Base-by-base conservation (phyloP, 2,888 invertebrate genomes). In the Drosophila parthenogenetica region DNA sequence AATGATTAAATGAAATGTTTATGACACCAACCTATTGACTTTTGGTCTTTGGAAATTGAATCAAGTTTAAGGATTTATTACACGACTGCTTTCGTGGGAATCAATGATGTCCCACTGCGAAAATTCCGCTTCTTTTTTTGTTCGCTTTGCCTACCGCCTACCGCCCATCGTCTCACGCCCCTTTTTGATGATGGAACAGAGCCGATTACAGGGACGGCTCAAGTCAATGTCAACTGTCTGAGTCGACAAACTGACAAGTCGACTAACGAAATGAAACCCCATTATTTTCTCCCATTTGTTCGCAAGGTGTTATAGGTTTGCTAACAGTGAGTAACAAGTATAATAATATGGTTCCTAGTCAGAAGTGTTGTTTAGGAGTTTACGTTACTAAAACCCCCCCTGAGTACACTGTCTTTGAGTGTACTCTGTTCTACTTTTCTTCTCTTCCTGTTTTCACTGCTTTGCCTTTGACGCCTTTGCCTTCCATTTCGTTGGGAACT, bases 121-220 rank as follows among this genome's bases (percentile, higher is more conserved):
- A 35, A 35, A 35, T 13, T 4, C 35, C 35, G 35, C 35, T 13
- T 13, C 35, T 13, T 35, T 35, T 35, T 22, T 22, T n/a, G n/a
- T 22, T 22, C 22, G n/a, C n/a, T n/a, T 22, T 5, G 22, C 22
- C 1, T 5, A 1, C 35, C 13, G 13, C 29, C 29, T 13, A 35
- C 35, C 35, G 13, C 13, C 8, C 8, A 11, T 1, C 13, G 3
- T 3, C 13, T 35, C 13, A 22, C 22, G 22, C 22, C 22, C 22
- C 8, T 35, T 35, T 35, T 13, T 35, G 35, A 13, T 29, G 29
- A 2, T 35, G 35, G 11, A 25, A 45, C 45, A n/a, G 22, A 64
- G 50, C 64, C 65, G 65, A 64, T 66, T 66, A 54, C 17, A 45
- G n/a, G 29, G 42, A 45, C 35, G 35, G 62, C 29, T 62, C 46